Base-by-base conservation (phyloP, 1,140 invertebrate genomes). In the Drosophila jambulina region DNA sequence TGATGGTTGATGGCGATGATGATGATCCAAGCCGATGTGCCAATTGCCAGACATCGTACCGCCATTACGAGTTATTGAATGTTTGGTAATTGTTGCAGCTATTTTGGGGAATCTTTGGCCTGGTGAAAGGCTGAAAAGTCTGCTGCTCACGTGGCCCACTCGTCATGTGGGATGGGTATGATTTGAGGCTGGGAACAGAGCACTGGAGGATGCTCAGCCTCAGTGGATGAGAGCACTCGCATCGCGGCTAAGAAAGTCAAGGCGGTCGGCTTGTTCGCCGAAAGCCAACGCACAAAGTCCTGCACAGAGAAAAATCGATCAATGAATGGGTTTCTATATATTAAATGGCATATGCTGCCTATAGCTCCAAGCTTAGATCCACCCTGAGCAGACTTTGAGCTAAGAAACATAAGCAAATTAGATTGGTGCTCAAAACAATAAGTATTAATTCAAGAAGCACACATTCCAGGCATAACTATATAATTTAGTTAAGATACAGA, bases 81-180 rank as follows among this genome's bases (percentile, higher is more conserved):
- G 71, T 79, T 82, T 82, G 80, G 80, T 83, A 82, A 79, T 82
- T 82, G 75, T 79, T 79, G 69, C 71, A 79, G 56, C 48, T 74
- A 81, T 81, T 68, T 68, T 63, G 46, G 57, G 72, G 38, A 61
- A 48, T 54, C 67, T 60, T 36, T 36, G 27, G 15, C 48, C 40
- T 40, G 68, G 80, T 65, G 80, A 82, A 82, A 82, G 80, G 80
- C 51, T 12, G 34, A 38, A 56, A 38, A 38, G 63, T 64, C 57
- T 62, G 60, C 72, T 42, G 51, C 25, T 71, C 75, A 69, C 78
- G 64, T 63, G 63, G 38, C 71, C 21, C 38, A 40, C 43, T 54
- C 68, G 48, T 23, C 13, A n/a, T 36, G 19, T 21, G 51, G 49
- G 49, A 51, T 51, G 27, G 49, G 6, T 51, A 32, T 51, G 9